These are phyloP conservation scores for Uropetala carovei DNA, from an alignment of 2,888 invertebrate species.

Conservation along the genomic window DNA sequence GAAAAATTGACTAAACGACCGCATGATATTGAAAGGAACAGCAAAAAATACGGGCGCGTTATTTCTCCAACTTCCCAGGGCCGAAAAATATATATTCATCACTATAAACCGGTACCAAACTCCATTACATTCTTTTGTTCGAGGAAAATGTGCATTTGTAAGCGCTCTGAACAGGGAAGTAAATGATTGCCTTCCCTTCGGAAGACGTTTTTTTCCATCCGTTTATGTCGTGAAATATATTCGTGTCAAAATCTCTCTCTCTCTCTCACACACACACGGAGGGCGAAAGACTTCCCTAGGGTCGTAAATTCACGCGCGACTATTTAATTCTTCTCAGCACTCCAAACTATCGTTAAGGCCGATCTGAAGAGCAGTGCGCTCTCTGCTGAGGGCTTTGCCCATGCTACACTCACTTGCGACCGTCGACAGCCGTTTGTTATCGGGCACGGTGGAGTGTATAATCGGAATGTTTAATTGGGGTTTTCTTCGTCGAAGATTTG, in stretches of 20 bases:
- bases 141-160: too few species aligned
- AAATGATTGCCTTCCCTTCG: not conserved
- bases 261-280: not conserved
- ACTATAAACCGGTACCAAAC: too few species aligned
- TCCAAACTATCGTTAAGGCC: not conserved
- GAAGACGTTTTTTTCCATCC: not conserved
- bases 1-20: too few species aligned
- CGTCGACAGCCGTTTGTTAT: not conserved
- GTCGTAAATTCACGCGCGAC: not conserved
- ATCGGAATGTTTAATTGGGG: not conserved
- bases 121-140: too few species aligned
- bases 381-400: not conserved
- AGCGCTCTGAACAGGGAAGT: too few species aligned
- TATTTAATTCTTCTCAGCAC: not conserved
- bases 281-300: not conserved
- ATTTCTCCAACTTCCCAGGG: too few species aligned
- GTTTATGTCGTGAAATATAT: not conserved
- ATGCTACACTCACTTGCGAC: not conserved
- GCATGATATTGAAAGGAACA: too few species aligned
- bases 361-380: not conserved
- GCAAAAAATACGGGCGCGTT: too few species aligned
- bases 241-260: not conserved
- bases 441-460: not conserved
- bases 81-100: too few species aligned
- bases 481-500: not conserved